phyloP scores from a whole-genome alignment of 2,113 vertebrate species.

The Protomyctophum bolini region DNA sequence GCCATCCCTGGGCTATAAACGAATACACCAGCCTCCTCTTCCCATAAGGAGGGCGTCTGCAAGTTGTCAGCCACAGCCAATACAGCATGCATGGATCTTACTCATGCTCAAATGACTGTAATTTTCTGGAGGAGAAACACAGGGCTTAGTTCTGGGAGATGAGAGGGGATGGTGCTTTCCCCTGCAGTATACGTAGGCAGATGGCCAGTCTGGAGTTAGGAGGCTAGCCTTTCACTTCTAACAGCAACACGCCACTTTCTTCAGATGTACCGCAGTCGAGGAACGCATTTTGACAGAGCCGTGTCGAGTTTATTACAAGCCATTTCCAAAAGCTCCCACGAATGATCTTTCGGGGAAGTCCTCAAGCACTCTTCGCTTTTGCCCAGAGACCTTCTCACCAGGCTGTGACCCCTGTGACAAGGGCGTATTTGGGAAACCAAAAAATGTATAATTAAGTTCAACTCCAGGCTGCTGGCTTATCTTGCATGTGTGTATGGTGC shows the following conservation, averaged over 20 bases:
- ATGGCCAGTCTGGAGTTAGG: constrained; percentile 44
- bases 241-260: constrained; percentile 1
- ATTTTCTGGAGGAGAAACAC: constrained; percentile 65
- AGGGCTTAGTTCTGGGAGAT: constrained; percentile 43
- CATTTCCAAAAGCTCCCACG: constrained; percentile 3
- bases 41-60: constrained; percentile 38
- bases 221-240: constrained; percentile 56
- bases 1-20: constrained; percentile 29
- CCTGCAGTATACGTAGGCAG: constrained; percentile 31
- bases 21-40: constrained; percentile 30
- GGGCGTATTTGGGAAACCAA: constrained; percentile 13
- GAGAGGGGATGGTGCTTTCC: constrained; percentile 43
- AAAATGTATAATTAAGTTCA: constrained; percentile 8
- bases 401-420: constrained; percentile 17
- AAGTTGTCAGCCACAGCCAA: constrained; percentile 44
- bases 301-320: constrained; percentile 33
- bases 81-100: constrained; percentile 52
- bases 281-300: constrained; percentile 15
- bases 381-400: constrained; percentile 14
- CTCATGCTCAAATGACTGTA: constrained; percentile 71
- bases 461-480: neutral
- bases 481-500: neutral
- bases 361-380: constrained; percentile 19
- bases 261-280: constrained; percentile 1
- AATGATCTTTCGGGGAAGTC: constrained; percentile 25